Conservation (phyloP, 1,140 invertebrate species). For the Globodera ellingtonae region DNA sequence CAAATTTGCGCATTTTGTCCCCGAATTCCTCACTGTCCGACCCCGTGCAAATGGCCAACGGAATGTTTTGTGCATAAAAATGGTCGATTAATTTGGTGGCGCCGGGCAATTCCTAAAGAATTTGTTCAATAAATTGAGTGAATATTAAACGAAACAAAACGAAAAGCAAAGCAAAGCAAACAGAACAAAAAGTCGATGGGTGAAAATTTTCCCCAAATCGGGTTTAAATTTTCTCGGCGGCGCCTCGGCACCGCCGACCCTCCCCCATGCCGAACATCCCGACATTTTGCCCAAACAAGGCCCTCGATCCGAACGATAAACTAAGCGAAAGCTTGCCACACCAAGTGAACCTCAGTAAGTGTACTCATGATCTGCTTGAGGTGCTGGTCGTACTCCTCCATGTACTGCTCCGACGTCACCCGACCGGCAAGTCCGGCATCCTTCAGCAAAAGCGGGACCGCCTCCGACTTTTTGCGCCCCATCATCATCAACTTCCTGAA, state of each 20-base stretch:
- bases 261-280: too few species aligned
- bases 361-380: conserved; percentile 72
- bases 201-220: too few species aligned
- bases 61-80: conserved; percentile 75
- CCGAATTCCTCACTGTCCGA: conserved; percentile 77
- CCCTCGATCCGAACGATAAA: neutral
- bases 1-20: conserved; percentile 70
- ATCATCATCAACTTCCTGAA: conserved; percentile 39
- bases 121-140: neutral
- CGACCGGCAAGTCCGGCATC: conserved; percentile 10
- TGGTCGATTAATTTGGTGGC: conserved; percentile 80
- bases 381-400: conserved; percentile 64
- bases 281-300: too few species aligned
- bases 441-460: conserved; percentile 35
- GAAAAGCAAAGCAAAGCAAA: neutral
- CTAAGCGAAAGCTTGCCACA: neutral
- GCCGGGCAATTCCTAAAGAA: conserved; percentile 74
- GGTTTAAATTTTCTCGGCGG: too few species aligned
- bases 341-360: conserved; percentile 13
- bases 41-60: conserved; percentile 85
- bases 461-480: conserved; percentile 36
- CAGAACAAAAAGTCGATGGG: neutral
- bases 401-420: conserved; percentile 71
- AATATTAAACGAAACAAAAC: neutral
- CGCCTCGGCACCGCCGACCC: too few species aligned